These are phyloP conservation scores for Engystomops pustulosus DNA, from an alignment of 2,113 vertebrate species.

Conservation along the genomic window DNA sequence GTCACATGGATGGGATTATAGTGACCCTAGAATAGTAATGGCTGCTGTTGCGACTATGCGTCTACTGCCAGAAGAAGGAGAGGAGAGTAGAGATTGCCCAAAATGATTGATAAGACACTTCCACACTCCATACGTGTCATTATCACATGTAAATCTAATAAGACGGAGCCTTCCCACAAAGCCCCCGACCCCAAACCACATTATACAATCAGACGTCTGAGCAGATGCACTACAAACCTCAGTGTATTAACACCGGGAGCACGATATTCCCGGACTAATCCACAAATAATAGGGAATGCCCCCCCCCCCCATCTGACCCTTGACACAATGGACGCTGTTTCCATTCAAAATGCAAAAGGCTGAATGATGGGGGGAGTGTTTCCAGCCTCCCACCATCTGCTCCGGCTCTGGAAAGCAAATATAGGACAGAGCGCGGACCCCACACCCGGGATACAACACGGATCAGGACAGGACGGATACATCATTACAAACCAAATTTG, in stretches of 20 bases:
- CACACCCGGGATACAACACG: too few species aligned
- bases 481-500: too few species aligned
- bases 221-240: slow-evolving; percentile 6
- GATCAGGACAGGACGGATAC: too few species aligned
- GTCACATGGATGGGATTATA: too few species aligned
- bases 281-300: slow-evolving; percentile 25
- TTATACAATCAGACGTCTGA: background rate
- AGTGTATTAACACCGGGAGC: background rate
- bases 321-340: slow-evolving; percentile 44
- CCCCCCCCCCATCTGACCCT: slow-evolving; percentile 20
- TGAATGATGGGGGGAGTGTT: slow-evolving; percentile 14
- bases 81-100: background rate
- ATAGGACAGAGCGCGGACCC: background rate
- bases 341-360: slow-evolving; percentile 36
- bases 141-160: background rate
- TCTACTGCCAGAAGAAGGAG: too few species aligned
- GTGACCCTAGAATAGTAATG: too few species aligned
- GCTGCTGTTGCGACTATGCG: too few species aligned
- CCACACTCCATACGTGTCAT: background rate
- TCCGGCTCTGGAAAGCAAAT: slow-evolving; percentile 37
- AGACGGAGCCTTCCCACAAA: background rate
- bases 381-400: slow-evolving; percentile 53
- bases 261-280: background rate
- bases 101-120: background rate
- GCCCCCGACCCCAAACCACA: background rate